phyloP scores from a whole-genome alignment of 2,113 vertebrate species.

The Coturnix japonica region DNA sequence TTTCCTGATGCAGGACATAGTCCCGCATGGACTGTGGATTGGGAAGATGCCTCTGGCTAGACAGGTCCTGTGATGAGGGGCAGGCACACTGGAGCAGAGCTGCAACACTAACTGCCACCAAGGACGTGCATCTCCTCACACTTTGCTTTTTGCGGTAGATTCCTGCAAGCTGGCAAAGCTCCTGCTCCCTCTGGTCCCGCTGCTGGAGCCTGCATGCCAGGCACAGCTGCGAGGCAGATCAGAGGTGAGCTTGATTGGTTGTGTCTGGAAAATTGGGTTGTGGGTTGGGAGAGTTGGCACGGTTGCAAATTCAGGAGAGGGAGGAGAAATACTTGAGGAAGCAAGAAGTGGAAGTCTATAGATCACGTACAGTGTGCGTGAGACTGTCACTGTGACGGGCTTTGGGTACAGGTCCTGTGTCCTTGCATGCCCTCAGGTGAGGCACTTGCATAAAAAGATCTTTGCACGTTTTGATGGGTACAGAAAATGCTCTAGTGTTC shows the following conservation, averaged over 20 bases:
- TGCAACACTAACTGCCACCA: not conserved
- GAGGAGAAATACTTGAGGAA: not conserved
- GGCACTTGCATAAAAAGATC: not conserved
- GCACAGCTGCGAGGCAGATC: not conserved
- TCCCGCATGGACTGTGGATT: not conserved
- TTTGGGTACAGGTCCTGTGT: not conserved
- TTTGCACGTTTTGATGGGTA: not conserved
- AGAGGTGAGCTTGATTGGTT: not conserved
- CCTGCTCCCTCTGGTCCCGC: not conserved
- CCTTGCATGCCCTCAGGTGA: not conserved
- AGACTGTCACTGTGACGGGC: not conserved
- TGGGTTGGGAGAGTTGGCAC: not conserved
- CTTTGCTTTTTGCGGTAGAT: not conserved
- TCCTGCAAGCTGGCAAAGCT: not conserved
- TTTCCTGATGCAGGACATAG: conserved; percentile 22
- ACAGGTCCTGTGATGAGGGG: not conserved
- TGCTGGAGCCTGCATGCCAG: conserved; percentile 17
- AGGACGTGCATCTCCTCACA: not conserved
- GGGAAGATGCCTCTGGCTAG: conserved; percentile 29
- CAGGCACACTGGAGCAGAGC: not conserved
- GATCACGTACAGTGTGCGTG: not conserved
- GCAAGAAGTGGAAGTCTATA: not conserved
- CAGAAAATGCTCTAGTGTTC: not conserved
- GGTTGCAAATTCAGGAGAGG: not conserved
- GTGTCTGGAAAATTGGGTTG: not conserved